Evolutionary conservation across 2,888 invertebrate species (phyloP), one percentile per base, ranked within the genome.

Genomic region (Athripsodes cinereus): DNA sequence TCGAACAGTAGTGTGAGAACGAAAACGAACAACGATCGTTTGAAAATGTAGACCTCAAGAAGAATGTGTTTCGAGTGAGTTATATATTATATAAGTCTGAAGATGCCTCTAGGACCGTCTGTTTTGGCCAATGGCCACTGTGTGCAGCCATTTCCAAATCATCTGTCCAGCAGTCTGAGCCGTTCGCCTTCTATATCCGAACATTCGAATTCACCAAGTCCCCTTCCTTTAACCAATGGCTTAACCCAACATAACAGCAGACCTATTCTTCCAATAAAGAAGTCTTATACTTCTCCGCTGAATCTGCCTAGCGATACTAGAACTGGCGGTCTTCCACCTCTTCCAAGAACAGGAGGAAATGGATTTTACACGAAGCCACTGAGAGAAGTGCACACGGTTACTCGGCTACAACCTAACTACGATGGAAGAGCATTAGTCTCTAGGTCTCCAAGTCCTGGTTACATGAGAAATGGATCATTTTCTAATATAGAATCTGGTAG

Each of bases 401-500:
- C 70, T 52, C 68, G 60, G 44, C 11, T 59, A 3, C 55, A 48
- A 26, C 52, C 56, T 2, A 52, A 35, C 5, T 26, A 51, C 18
- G 60, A 62, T 35, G 55, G 58, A 10, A 54, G 57, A 51, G 54
- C 54, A 11, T 19, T 74, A 52, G 67, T 71, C 16, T 71, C 68
- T 55, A 71, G 74, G 10, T 72, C 78, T 31, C 70, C 73, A 1
- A 78, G 75, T 66, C 77, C 76, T 18, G 69, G 70, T 18, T 40
- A 73, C 57, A 72, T 70, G 65, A 72, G 76, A 62, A 78, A 74
- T 65, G 70, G 66, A 63, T 76, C 78, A 6, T 67, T 70, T 19
- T 69, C 71, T 53, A 73, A 74, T 6, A 75, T 79, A 18, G 79
- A 79, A 67, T 78, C 74, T 26, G 79, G 79, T 19, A 77, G 77